Base-by-base conservation (phyloP, 2,888 invertebrate species). In the Lasioglossum oenotherae region DNA sequence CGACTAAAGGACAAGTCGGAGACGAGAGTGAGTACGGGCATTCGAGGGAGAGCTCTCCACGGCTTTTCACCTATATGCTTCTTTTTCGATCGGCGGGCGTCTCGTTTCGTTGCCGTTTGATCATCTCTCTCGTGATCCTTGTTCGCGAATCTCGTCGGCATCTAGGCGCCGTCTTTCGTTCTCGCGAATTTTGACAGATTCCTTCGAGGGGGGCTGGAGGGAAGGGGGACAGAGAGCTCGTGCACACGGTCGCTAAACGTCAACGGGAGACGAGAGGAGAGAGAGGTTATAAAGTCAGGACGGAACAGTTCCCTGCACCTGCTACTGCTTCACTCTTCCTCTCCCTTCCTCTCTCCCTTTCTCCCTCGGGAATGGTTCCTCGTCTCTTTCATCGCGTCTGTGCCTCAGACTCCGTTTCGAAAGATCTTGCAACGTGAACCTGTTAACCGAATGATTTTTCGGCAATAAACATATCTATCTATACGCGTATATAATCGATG, bases 271-370 rank as follows among this genome's bases (percentile, higher is more conserved):
- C 60, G 82, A 77, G 23, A 69, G 76, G 77, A 38, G 84, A 88
- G 84, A 57, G n/a, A 57, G 91, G 88, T 85, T 86, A 89, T 87
- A 87, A 87, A 81, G 82, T 84, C 77, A 88, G 82, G 87, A 81
- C 82, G 83, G 86, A 80, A 85, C 38, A 86, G 79, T 77, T 73
- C 77, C 72, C 88, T 86, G 89, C 88, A 91, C 86, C 88, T 89
- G 89, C 86, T 89, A 86, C 84, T 60, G 72, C 46, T 16, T 64
- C 64, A 16, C 64, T 69, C 64, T 19, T 31, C 19, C 64, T 60
- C 14, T 60, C 27, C n/a, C 60, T 64, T 5, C 27, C 16, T 64
- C 64, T 64, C 16, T 31, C 16, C 3, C 19, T 64, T 49, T 60
- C 67, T 69, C 38, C 23, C 23, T 38, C 69, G 69, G 35, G 10